These are phyloP conservation scores for Malurus splendens DNA, from an alignment of 2,797 vertebrate species.

Conservation along the genomic window DNA sequence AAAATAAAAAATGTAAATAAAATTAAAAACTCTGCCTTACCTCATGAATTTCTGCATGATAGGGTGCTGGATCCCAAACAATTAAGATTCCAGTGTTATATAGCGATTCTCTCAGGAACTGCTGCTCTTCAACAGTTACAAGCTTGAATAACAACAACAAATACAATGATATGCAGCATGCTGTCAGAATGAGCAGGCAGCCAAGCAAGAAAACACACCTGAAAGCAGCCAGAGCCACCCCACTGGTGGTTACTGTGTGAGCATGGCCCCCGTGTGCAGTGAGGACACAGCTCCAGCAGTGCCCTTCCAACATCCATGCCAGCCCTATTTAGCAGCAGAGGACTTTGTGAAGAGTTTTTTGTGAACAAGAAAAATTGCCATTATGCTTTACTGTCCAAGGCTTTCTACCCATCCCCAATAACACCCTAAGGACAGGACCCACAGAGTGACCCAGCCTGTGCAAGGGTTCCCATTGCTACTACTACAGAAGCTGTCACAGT, in stretches of 20 bases:
- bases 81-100: conserved; percentile 74
- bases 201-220: neutral
- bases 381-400: neutral
- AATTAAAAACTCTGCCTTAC: conserved; percentile 49
- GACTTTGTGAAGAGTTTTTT: neutral
- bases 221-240: neutral
- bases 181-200: neutral
- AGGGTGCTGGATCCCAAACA: conserved; percentile 76
- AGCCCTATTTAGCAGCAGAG: neutral
- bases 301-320: neutral
- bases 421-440: neutral
- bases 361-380: neutral
- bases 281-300: neutral
- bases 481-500: neutral
- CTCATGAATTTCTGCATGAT: conserved; percentile 69
- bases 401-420: neutral
- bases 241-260: neutral
- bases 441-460: accelerated
- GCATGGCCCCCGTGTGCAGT: neutral
- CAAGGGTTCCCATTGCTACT: neutral
- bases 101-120: conserved; percentile 64
- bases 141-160: conserved; percentile 62
- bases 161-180: neutral
- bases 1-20: no score
- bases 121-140: conserved; percentile 56